Evolutionary conservation across 1,140 invertebrate species (phyloP).

Genomic region (Neodiprion fabricii): DNA sequence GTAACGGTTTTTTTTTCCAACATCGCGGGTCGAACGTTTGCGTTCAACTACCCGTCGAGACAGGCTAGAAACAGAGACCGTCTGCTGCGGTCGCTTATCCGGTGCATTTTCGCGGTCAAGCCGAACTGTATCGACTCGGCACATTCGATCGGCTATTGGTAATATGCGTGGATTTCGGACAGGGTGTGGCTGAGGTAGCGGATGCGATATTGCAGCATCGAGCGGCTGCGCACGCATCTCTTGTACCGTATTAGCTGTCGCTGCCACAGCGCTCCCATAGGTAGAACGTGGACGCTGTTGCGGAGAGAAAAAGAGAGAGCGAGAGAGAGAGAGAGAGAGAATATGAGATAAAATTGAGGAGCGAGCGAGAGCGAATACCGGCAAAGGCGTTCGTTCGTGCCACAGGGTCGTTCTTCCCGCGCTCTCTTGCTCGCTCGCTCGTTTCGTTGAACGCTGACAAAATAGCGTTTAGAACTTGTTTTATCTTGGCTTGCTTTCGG

Average conservation of each 20-base stretch:
- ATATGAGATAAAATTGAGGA: neutral
- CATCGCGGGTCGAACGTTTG: too few relatives aligned
- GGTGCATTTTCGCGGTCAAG: too few relatives aligned
- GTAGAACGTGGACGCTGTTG: neutral
- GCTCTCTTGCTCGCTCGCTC: neutral
- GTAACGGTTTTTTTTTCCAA: slow-evolving; percentile 44
- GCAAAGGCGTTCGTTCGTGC: too few relatives aligned
- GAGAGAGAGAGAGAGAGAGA: too few relatives aligned
- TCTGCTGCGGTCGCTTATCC: too few relatives aligned
- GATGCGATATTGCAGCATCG: slow-evolving; percentile 50
- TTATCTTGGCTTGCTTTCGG: neutral
- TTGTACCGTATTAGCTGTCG: slow-evolving; percentile 18
- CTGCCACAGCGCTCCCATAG: neutral
- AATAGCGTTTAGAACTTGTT: neutral
- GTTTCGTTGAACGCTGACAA: neutral
- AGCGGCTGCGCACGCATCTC: slow-evolving; percentile 54
- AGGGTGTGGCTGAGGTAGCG: slow-evolving; percentile 22
- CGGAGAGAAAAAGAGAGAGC: too few relatives aligned
- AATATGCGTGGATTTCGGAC: neutral
- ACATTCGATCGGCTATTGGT: too few relatives aligned
- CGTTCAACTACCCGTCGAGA: too few relatives aligned
- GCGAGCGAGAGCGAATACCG: neutral
- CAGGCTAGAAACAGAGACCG: too few relatives aligned
- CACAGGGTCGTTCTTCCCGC: neutral
- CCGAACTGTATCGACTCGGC: too few relatives aligned